Percentiles rank a stretch among this genome's conserved stretches.
These are phyloP conservation scores for Platichthys flesus DNA, from an alignment of 2,113 vertebrate species.

Conservation along the genomic window DNA sequence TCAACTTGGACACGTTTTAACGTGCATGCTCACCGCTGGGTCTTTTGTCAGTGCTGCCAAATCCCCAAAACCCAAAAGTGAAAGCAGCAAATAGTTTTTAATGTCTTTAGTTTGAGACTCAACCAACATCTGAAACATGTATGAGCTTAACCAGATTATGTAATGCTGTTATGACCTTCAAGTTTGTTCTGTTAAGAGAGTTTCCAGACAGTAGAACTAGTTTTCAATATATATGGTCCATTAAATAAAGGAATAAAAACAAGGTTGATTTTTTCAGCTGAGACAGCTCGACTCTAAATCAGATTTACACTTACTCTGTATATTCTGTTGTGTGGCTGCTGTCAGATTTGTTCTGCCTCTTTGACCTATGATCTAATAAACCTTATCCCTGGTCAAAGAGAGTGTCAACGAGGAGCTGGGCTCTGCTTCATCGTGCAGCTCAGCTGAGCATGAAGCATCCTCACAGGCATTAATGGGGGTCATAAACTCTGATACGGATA, in stretches of 20 bases:
- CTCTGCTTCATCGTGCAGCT: slow-evolving; percentile 52
- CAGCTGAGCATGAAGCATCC: slow-evolving; percentile 46
- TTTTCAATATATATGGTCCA: background rate
- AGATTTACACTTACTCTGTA: slow-evolving; percentile 12
- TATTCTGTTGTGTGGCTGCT: slow-evolving; percentile 16
- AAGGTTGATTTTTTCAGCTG: background rate
- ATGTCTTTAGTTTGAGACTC: background rate
- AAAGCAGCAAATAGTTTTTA: background rate
- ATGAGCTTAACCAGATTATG: background rate
- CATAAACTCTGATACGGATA: slow-evolving; percentile 75
- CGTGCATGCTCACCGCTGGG: background rate
- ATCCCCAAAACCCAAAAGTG: background rate
- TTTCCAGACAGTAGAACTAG: background rate
- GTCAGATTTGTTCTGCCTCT: slow-evolving; percentile 48
- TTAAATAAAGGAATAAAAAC: background rate
- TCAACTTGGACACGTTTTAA: background rate
- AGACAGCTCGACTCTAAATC: slow-evolving; percentile 7
- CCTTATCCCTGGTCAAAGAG: slow-evolving; percentile 48
- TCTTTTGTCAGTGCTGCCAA: background rate
- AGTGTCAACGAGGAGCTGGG: slow-evolving; percentile 30
- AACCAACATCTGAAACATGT: background rate
- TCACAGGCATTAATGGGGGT: slow-evolving; percentile 68
- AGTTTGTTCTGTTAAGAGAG: background rate
- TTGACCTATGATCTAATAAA: slow-evolving; percentile 62
- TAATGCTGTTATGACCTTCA: background rate